Conservation (phyloP, 2,797 vertebrate species). For the Pyrocephalus nanus region DNA sequence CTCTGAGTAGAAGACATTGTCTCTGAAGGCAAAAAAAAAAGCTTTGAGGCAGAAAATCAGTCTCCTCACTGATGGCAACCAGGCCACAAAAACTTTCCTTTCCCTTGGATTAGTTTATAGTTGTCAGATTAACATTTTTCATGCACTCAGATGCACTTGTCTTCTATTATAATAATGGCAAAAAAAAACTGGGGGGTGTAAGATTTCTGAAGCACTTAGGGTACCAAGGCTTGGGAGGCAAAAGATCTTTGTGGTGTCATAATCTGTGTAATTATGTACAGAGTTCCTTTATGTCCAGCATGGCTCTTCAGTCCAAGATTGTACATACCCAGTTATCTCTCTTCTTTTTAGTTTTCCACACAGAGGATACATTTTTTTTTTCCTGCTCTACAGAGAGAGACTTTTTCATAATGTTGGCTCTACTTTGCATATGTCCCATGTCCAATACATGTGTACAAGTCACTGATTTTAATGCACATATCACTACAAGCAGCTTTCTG, state of each 20-base stretch:
- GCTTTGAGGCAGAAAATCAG: neutral
- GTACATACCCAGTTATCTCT: neutral
- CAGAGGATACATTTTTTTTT: neutral
- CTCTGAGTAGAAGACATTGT: neutral
- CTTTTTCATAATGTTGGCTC: neutral
- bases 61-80: neutral
- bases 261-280: neutral
- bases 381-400: neutral
- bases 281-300: neutral
- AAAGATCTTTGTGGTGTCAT: neutral
- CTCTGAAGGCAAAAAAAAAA: neutral
- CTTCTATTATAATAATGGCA: neutral
- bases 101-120: neutral
- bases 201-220: neutral
- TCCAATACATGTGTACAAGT: neutral
- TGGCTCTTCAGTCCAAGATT: neutral
- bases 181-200: neutral
- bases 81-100: neutral
- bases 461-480: neutral
- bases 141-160: neutral
- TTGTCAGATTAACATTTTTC: neutral
- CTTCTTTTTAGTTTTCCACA: neutral
- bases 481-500: neutral
- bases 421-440: neutral
- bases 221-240: neutral